Evolutionary conservation across 2,113 vertebrate genomes (phyloP), one percentile per base, ranked within the genome.

Genomic region (Piprites chloris): DNA sequence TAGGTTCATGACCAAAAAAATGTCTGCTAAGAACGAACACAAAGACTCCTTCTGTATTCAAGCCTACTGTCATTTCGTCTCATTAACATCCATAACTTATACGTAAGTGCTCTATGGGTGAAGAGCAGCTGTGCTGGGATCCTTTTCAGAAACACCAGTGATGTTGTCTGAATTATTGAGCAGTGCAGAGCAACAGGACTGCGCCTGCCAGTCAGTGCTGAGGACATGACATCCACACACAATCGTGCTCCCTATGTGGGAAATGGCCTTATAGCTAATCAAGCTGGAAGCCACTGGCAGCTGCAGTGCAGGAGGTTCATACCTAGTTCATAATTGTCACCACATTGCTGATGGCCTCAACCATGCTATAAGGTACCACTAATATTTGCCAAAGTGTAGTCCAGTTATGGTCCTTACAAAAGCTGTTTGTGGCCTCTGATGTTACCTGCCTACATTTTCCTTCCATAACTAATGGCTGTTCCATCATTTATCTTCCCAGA

Each of bases 41-140:
- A 75, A 75, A 71, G 39, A 8, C 35, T 17, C 46, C 18, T 52
- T 68, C 75, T 91, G 20, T 61, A 28, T 47, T 75, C 1, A 0
- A 68, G 30, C 35, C 52, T 8, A 11, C 27, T 78, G 61, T 78
- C 30, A 61, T 65, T 32, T n/a, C 19, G 4, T 30, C 89, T 91
- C 80, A 53, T 81, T 80, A 73, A 6, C 21, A 41, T n/a, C 55
- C 46, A 32, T 61, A 69, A 10, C 32, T 18, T 26, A 16, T 7
- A 92, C 83, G 59, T 5, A 14, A 68, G 72, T 0, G 0, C n/a
- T 58, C 26, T 65, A 18, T 0, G 2, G 35, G 53, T 65, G 46
- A 53, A 49, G 5, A 87, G n/a, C 42, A 92, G 42, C 69, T 78
- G 42, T 50, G 35, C 6, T 32, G 37, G 76, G 63, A 83, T 55